Evolutionary conservation across 2,797 vertebrate species (phyloP).

Genomic region (Arnoldichthys spilopterus): DNA sequence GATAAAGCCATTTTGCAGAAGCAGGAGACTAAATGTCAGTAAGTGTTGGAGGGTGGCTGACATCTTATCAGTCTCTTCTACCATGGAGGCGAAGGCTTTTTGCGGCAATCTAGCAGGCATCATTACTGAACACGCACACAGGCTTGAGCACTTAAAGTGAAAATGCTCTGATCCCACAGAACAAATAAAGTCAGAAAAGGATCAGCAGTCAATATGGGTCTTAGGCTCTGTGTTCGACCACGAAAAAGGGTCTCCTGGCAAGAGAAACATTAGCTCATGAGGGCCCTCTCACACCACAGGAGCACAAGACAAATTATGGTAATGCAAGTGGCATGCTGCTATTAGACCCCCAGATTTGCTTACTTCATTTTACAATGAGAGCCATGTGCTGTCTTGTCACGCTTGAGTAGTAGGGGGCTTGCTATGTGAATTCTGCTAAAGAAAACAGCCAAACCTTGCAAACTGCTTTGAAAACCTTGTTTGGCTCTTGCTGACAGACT

Average conservation of each 20-base stretch:
- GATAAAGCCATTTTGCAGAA: conserved; percentile 19
- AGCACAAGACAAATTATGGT: background rate
- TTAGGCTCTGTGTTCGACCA: background rate
- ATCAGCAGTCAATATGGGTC: background rate
- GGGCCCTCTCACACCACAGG: background rate
- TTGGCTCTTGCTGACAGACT: background rate
- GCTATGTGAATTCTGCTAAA: background rate
- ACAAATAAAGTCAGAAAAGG: background rate
- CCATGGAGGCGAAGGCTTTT: background rate
- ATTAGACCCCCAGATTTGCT: background rate
- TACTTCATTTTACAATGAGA: background rate
- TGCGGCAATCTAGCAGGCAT: conserved; percentile 20
- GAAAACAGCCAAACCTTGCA: background rate
- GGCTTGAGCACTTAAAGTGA: background rate
- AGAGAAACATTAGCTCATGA: background rate
- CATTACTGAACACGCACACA: conserved; percentile 15
- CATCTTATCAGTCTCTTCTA: background rate
- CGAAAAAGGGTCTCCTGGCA: conserved; percentile 6
- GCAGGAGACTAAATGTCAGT: background rate
- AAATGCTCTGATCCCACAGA: background rate
- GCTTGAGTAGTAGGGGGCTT: background rate
- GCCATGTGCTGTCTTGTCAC: background rate
- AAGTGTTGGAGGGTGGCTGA: background rate
- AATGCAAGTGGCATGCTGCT: background rate
- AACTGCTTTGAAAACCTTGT: background rate